These are phyloP conservation scores for Brachypodius melanocephalos DNA, from an alignment of 2,113 vertebrate genomes.

Conservation along the genomic window DNA sequence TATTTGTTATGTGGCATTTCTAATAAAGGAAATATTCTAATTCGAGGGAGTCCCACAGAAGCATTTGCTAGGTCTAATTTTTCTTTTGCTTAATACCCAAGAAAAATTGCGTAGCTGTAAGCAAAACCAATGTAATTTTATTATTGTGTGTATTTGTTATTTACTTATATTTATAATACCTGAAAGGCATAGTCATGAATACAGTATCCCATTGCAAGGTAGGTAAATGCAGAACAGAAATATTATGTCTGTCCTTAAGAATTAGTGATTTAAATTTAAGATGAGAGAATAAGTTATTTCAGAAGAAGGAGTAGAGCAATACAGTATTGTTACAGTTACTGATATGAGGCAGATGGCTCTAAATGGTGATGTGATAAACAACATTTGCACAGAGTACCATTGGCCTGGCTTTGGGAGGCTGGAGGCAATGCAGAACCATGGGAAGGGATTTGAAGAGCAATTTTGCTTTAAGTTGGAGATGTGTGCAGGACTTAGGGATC, in stretches of 20 bases:
- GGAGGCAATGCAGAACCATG: neutral
- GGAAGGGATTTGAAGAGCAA: neutral
- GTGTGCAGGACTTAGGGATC: neutral
- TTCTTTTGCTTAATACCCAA: neutral
- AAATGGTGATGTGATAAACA: neutral
- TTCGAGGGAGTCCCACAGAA: neutral
- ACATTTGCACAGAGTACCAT: neutral
- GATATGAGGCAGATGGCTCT: neutral
- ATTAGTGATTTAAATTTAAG: neutral
- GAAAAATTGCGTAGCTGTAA: slow-evolving; percentile 23
- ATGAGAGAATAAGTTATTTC: neutral
- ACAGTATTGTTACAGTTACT: neutral
- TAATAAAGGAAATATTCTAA: neutral
- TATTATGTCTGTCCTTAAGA: neutral
- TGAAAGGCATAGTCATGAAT: neutral
- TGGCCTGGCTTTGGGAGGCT: neutral
- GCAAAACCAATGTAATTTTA: slow-evolving; percentile 24
- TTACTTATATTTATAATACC: slow-evolving; percentile 4
- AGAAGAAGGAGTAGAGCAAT: neutral
- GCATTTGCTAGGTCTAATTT: slow-evolving; percentile 24
- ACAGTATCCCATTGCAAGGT: neutral
- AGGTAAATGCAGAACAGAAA: neutral
- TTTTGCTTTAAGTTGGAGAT: neutral
- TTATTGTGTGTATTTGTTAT: neutral
- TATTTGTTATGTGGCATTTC: neutral